phyloP scores from a whole-genome alignment of 2,113 vertebrate species.

The Aleadryas rufinucha region DNA sequence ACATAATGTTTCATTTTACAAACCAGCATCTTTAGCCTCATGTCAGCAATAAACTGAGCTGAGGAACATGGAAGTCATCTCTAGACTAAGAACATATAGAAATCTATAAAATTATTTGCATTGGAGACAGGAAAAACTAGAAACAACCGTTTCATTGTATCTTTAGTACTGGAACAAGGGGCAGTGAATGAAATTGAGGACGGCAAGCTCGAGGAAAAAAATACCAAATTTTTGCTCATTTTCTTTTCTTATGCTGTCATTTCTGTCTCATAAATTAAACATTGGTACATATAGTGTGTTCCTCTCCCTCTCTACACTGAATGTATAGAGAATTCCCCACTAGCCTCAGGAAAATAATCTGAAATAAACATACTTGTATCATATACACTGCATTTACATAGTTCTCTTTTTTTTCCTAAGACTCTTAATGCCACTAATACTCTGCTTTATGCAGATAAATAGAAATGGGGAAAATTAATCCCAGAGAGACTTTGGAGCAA shows the following conservation, averaged over 20 bases:
- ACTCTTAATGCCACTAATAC: not conserved
- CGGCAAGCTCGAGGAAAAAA: not conserved
- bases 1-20: not conserved
- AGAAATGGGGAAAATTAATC: not conserved
- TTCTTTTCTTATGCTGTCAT: not conserved
- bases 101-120: not conserved
- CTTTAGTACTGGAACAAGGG: not conserved
- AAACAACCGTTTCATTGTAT: not conserved
- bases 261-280: not conserved
- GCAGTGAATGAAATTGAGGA: not conserved
- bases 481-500: not conserved
- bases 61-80: not conserved
- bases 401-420: not conserved
- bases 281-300: not conserved
- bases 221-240: not conserved
- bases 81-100: not conserved
- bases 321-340: not conserved
- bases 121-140: not conserved
- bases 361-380: not conserved
- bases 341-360: not conserved
- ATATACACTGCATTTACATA: not conserved
- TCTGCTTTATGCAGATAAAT: not conserved
- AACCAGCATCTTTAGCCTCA: not conserved
- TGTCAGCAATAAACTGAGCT: not conserved
- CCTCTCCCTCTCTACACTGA: not conserved